Base-by-base conservation (phyloP, 2,797 vertebrate species). In the Numenius phaeopus region DNA sequence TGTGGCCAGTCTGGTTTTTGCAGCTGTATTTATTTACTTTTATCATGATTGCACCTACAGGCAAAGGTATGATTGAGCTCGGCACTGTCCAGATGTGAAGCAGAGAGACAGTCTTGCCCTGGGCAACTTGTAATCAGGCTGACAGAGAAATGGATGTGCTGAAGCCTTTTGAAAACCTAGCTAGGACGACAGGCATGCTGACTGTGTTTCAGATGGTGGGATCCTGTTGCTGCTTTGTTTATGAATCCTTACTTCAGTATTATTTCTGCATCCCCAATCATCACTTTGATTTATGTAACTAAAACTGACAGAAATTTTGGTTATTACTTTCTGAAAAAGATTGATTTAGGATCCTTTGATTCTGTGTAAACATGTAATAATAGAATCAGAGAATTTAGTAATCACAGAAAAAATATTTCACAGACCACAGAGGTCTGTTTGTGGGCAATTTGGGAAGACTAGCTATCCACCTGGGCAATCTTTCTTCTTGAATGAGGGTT, bases 11-110 rank as follows among this genome's bases (percentile, higher is more conserved):
- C n/a, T 88, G 65, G 2, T 18, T 92, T 91, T 76, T 66, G 42
- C 93, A 96, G 83, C 92, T 95, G 78, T 89, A 64, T 93, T 96
- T 97, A 66, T 90, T 90, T 93, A 76, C 62, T 90, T 94, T 69
- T 80, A 37, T 65, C 46, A 30, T 66, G 66, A 54, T 73, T 89
- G 71, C 57, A 92, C 59, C 83, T 94, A 83, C 59, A 90, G 81
- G 93, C 85, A 55, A 82, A 92, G 83, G 85, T 91, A 66, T 57
- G 72, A 94, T 69, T 84, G 70, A 93, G 71, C 70, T 94, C 0
- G 0, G 65, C 79, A 69, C 57, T 71, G 82, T 75, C 95, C 94
- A 93, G 73, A 92, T 89, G 83, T 78, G 88, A 72, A 78, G 46
- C 84, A 90, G n/a, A 61, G 85, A 79, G 75, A 40, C 61, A 80